Evolutionary conservation across 1,140 invertebrate species (phyloP), one percentile per base, ranked within the genome.

Genomic region (Eriocheir sinensis): DNA sequence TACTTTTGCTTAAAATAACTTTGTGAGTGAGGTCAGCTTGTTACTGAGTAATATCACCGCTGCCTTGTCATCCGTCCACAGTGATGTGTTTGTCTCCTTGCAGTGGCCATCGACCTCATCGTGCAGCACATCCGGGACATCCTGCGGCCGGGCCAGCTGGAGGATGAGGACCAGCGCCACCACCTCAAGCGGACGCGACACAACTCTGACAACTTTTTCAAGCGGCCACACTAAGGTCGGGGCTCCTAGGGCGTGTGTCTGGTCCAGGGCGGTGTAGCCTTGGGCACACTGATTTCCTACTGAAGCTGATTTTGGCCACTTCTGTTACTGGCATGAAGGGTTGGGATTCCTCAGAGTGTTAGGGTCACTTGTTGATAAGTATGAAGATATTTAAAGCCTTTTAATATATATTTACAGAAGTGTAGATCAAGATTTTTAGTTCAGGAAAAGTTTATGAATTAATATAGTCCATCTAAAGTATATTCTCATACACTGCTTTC

Each of bases 81-180:
- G 32, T 36, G 72, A 60, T 41, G 17, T 95, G 83, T 48, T 36
- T 96, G 97, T 97, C 97, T 97, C 98, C 98, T 97, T 97, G 92
- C 98, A 99, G 99, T 99, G 98, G 99, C 99, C 97, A 99, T 99
- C 97, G 99, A 99, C 97, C 98, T 99, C 97, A 99, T 99, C 97
- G 99, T 99, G 96, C 99, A 99, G 97, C 99, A 99, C 98, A 99
- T 99, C 97, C 98, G 98, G 97, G 99, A 99, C 97, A 98, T 99
- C 96, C 98, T 99, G 97, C 98, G 89, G 53, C 95, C 92, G 53
- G 90, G 92, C 1, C 89, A 86, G 27, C 27, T 85, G 0, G 72
- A 30, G 0, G 89, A 95, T 27, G 80, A 81, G 9, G 81, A 53
- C 17, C 79, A 81, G 2, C 93, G 40, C 12, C 92, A 86, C 21